phyloP scores from a whole-genome alignment of 2,113 vertebrate species.

The Takifugu flavidus region DNA sequence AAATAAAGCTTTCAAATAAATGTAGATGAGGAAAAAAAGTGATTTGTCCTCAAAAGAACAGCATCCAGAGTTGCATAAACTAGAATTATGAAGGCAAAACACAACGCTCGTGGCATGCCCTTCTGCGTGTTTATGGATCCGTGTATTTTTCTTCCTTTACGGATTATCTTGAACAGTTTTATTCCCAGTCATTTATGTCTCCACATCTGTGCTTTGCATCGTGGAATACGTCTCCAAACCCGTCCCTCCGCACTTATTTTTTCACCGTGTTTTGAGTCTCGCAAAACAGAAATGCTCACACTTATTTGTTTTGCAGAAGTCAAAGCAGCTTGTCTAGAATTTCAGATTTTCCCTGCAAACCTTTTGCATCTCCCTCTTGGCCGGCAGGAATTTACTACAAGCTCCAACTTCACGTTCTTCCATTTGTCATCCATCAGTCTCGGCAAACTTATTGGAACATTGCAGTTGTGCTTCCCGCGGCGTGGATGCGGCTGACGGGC shows the following conservation, averaged over 20 bases:
- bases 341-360: constrained; percentile 41
- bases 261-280: constrained; percentile 8
- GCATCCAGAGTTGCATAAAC: neutral
- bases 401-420: constrained; percentile 38
- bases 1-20: neutral
- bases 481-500: constrained; percentile 71
- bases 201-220: constrained; percentile 17
- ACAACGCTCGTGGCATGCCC: neutral
- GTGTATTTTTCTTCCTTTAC: neutral
- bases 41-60: neutral
- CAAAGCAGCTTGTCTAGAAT: constrained; percentile 36
- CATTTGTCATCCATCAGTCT: constrained; percentile 63
- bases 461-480: constrained; percentile 60
- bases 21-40: neutral
- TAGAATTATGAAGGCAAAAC: neutral
- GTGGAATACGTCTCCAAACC: neutral
- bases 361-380: constrained; percentile 49
- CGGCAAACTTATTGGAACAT: constrained; percentile 56
- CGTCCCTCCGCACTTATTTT: neutral
- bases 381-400: constrained; percentile 58
- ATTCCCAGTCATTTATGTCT: constrained; percentile 3
- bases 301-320: constrained; percentile 43
- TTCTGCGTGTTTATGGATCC: neutral
- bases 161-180: neutral
- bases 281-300: constrained; percentile 17